Percentiles rank a stretch among this genome's conserved stretches.
phyloP scores from a whole-genome alignment of 2,113 vertebrate species.

The Labeo rohita region DNA sequence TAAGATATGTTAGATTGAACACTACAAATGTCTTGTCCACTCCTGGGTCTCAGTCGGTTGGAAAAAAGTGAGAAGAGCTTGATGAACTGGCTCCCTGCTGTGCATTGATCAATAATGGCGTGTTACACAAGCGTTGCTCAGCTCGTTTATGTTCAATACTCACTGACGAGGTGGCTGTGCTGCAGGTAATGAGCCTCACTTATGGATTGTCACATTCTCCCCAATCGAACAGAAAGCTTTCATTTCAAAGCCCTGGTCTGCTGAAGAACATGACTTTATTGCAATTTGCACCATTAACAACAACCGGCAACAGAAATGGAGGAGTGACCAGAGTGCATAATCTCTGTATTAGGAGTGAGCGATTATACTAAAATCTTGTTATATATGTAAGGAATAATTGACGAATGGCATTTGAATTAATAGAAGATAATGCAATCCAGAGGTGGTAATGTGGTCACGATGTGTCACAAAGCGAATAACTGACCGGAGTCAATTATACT shows the following conservation, averaged over 20 bases:
- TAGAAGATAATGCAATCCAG: no score
- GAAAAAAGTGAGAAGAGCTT: slow-evolving; percentile 37
- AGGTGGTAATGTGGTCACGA: no score
- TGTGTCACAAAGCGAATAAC: no score
- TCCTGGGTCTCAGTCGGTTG: background rate
- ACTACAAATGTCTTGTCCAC: slow-evolving; percentile 13
- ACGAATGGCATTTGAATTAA: no score
- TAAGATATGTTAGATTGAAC: background rate
- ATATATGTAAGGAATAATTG: background rate
- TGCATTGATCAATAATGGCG: slow-evolving; percentile 45
- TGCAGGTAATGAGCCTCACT: slow-evolving; percentile 53
- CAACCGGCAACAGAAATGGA: background rate
- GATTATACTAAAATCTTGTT: background rate
- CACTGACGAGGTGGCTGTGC: background rate
- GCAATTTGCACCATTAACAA: slow-evolving; percentile 37
- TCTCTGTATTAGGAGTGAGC: background rate
- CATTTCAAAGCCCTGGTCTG: slow-evolving; percentile 15
- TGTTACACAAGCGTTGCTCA: slow-evolving; percentile 41
- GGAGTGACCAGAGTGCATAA: background rate
- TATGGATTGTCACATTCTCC: slow-evolving; percentile 53
- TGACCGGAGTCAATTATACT: no score
- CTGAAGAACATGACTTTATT: slow-evolving; percentile 26
- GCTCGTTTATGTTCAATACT: slow-evolving; percentile 54
- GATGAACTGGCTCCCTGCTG: slow-evolving; percentile 41
- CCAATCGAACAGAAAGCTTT: slow-evolving; percentile 39